Percentiles rank a stretch among this genome's conserved stretches.
Evolutionary conservation across 2,113 vertebrate genomes (phyloP).

Genomic region (Ailurus styani): DNA sequence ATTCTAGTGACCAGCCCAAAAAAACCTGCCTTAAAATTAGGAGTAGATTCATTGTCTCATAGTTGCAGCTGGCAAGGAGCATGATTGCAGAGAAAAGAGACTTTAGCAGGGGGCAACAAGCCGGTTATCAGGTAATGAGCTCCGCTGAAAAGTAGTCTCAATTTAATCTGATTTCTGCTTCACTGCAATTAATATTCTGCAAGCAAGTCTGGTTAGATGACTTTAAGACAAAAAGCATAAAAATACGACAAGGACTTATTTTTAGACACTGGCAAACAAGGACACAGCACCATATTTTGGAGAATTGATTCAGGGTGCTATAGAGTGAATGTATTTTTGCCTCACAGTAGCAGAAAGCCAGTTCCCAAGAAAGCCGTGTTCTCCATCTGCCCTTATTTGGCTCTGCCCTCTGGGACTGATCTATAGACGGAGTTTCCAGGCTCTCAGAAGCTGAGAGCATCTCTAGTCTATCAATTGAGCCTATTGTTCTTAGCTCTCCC

Average conservation of each 20-base stretch:
- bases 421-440: constrained; percentile 61
- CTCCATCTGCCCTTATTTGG: constrained; percentile 63
- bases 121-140: constrained; percentile 15
- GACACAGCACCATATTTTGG: constrained; percentile 27
- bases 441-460: constrained; percentile 66
- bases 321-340: constrained; percentile 56
- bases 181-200: constrained; percentile 30
- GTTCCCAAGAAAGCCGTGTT: constrained; percentile 67
- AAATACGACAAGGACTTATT: constrained; percentile 45
- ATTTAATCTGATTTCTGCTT: constrained; percentile 39
- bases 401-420: constrained; percentile 54
- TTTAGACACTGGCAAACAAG: constrained; percentile 58
- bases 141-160: constrained; percentile 14
- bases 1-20: background rate
- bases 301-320: constrained; percentile 46
- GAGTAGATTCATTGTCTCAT: background rate
- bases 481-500: constrained; percentile 75
- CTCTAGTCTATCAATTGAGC: constrained; percentile 66
- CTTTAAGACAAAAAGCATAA: constrained; percentile 58
- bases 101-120: background rate
- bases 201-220: constrained; percentile 30
- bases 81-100: background rate
- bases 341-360: constrained; percentile 36
- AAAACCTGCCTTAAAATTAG: constrained; percentile 28
- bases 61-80: background rate